A percentile compares a stretch with the other conserved stretches of the same genome.
Conservation (phyloP, 2,888 invertebrate genomes). For the Eurytoma adleriae region DNA sequence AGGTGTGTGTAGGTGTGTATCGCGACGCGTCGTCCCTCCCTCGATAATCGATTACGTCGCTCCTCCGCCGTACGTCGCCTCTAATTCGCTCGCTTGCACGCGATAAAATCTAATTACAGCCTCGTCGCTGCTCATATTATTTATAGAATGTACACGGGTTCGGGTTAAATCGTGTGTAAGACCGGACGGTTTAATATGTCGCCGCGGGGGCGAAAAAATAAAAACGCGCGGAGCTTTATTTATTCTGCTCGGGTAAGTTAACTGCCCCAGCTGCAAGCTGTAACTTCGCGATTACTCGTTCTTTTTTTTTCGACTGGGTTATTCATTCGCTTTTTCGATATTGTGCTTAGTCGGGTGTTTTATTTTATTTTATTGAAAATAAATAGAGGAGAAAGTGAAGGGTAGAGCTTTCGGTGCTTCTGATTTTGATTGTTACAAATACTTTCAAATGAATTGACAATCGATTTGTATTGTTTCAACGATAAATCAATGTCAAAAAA, state of each 20-base stretch:
- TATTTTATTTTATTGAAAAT: too few species aligned
- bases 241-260: background rate
- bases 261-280: background rate
- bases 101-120: constrained; percentile 37
- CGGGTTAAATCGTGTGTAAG: background rate
- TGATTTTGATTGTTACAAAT: too few species aligned
- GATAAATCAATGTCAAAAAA: too few species aligned
- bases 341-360: too few species aligned
- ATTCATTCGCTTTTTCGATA: too few species aligned
- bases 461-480: too few species aligned
- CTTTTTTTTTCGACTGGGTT: background rate
- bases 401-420: too few species aligned
- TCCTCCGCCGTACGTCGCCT: constrained; percentile 8
- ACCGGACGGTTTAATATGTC: constrained; percentile 1
- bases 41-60: constrained; percentile 36
- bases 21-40: background rate
- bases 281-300: background rate
- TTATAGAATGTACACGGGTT: constrained; percentile 8
- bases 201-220: background rate
- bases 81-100: constrained; percentile 32
- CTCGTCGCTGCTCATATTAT: constrained; percentile 10
- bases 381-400: too few species aligned
- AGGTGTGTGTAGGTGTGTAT: background rate
- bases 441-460: too few species aligned
- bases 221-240: background rate